Base-by-base conservation (phyloP, 2,113 vertebrate species). In the Carassius carassius region DNA sequence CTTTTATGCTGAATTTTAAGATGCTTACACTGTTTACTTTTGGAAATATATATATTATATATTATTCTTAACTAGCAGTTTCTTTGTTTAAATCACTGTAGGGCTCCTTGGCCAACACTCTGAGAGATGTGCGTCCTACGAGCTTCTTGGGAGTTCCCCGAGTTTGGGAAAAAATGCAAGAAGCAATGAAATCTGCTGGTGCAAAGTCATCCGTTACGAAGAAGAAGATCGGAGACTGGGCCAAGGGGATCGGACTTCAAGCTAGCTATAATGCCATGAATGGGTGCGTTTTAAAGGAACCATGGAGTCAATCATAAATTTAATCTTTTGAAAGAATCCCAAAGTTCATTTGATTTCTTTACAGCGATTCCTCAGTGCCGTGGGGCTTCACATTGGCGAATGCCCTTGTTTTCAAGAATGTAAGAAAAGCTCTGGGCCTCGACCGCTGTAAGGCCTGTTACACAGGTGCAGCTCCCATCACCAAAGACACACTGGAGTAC, bases 151-250 rank as follows among this genome's bases (percentile, higher is more conserved):
- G 92, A 4, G 95, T 95, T 81, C 95, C 95, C 32, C 91, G 95
- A 3, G 93, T 96, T 16, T 96, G 95, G 95, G 95, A 96, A 90
- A 96, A 96, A 90, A 95, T 96, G 86, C 92, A 95, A 74, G 95
- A 95, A 87, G 94, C 84, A 54, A 94, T 96, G 94, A 94, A 89
- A 86, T 84, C 88, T 1, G n/a, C 37, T 0, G 90, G 92, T 21
- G 90, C 90, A 12, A 94, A 95, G 77, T 89, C 87, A 0, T 91
- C 94, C 0, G 72, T 90, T 0, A n/a, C 95, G 67, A 93, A 49
- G 87, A 94, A 88, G 84, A 90, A 60, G 72, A 82, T 95, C 72
- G 89, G 88, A 0, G 88, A 85, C 82, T 94, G 94, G 94, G 94
- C 95, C 73, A 95, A 95, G 86, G 86, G 88, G 29, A 89, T 94